These are phyloP conservation scores for Gorsachius goisagi DNA, from an alignment of 2,113 vertebrate species.

Conservation along the genomic window DNA sequence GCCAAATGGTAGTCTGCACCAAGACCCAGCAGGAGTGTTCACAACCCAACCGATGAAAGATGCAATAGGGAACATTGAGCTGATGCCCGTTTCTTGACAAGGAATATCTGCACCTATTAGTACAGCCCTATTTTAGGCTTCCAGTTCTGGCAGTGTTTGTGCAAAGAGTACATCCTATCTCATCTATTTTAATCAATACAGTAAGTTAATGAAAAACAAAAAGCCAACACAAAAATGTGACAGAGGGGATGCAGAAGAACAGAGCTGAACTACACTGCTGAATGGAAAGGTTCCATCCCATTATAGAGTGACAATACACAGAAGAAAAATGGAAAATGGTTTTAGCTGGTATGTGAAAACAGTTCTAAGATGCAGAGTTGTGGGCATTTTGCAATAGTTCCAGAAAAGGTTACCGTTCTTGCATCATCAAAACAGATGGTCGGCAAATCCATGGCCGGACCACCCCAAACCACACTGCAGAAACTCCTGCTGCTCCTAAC, in stretches of 20 bases:
- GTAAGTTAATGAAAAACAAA: not conserved
- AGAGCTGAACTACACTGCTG: not conserved
- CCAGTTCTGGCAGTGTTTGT: not conserved
- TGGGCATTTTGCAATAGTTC: not conserved
- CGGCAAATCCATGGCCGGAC: not conserved
- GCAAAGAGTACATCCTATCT: not conserved
- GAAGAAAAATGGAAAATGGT: not conserved
- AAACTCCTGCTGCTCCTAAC: not conserved
- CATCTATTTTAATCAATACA: not conserved
- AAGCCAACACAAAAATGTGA: not conserved
- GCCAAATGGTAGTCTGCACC: not conserved
- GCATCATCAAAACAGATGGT: not conserved
- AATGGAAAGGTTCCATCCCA: not conserved
- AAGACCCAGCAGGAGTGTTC: not conserved
- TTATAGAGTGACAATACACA: not conserved
- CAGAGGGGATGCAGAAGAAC: not conserved
- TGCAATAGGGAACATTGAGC: not conserved
- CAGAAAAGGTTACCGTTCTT: not conserved
- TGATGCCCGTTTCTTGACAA: not conserved
- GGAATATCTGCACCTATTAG: not conserved
- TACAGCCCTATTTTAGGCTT: not conserved
- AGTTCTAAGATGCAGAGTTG: not conserved
- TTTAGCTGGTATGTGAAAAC: not conserved
- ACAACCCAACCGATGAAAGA: not conserved
- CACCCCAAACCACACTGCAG: not conserved